Evolutionary conservation across 1,140 invertebrate species (phyloP), one percentile per base, ranked within the genome.

Genomic region (Limonius californicus): DNA sequence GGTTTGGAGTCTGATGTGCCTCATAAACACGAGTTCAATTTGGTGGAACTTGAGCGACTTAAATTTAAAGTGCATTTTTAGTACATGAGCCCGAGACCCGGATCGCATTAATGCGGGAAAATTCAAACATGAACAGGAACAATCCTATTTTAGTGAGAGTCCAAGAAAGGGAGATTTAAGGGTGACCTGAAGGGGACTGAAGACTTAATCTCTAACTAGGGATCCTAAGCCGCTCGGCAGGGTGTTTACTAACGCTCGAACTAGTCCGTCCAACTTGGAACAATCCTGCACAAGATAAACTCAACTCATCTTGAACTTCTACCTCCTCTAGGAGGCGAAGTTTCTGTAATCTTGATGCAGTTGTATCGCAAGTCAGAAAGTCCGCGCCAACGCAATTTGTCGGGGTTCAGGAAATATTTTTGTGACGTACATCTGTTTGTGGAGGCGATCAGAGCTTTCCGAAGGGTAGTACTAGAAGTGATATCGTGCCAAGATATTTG

Each of bases 201-300:
- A 50, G 45, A 50, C 57, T 56, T 62, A 62, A 62, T 62, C 61
- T 62, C 54, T 62, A 62, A 62, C 61, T 62, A 56, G 61, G 54
- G 59, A 56, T 57, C 23, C 42, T 61, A 61, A 61, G 59, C 54
- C 45, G 61, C 54, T 62, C 55, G 62, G 63, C 58, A 57, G 57
- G 39, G 50, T 67, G 65, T 67, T 67, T 67, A 67, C 65, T 62
- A 64, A 61, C 58, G 62, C 50, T 60, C 61, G 58, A 66, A 67
- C 65, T 61, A 64, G 55, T 66, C 56, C 62, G 55, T 66, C 56
- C 62, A 64, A 64, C 62, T 67, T 67, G 62, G 57, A 64, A 58
- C 64, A 60, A 66, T 66, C 64, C 64, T 56, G 56, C 55, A 57
- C 54, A 67, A 67, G 65, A 67, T 67, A 67, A 66, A 67, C 65